Base-by-base conservation (phyloP, 2,113 vertebrate genomes). In the Callionymus lyra region DNA sequence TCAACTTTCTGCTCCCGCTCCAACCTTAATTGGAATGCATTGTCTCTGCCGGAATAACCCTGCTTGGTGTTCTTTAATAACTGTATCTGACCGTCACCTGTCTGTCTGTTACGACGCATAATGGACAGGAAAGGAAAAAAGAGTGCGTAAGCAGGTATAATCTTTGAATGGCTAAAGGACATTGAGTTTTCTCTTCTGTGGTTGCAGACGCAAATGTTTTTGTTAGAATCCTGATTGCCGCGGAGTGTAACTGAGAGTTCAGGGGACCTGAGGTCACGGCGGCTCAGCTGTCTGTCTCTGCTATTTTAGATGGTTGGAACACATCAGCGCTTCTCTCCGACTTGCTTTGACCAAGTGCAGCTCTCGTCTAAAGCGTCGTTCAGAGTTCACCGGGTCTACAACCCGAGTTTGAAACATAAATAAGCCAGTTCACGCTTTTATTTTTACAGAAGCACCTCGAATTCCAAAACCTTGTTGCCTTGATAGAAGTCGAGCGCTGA, bases 211-310 rank as follows among this genome's bases (percentile, higher is more conserved):
- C 21, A 5, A 27, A 27, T 27, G 21, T 27, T 27, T 27, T 27
- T 8, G 21, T 27, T 27, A 4, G 21, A 27, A 27, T 4, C 21
- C 21, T 27, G n/a, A n/a, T 54, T 68, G 69, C 65, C 63, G 63
- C n/a, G 43, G 35, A 70, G 58, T 70, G 68, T 70, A 66, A 78
- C 61, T 50, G 52, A 80, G 72, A 59, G 58, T 67, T 60, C 45
- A 31, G 71, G 68, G 51, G 72, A 76, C 58, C 58, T 67, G 59
- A 78, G 80, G 77, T 78, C 80, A 80, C 70, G 80, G 77, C 77
- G 73, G 76, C 79, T 80, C 70, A 70, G 76, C 74, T 82, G 74
- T 76, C 74, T 69, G 79, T 74, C 75, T 75, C 72, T 63, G 63
- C 70, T 82, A 80, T 80, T 82, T 82, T 64, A 68, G 75, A 72